Evolutionary conservation across 2,888 invertebrate genomes (phyloP).

Genomic region (Penaeus monodon): DNA sequence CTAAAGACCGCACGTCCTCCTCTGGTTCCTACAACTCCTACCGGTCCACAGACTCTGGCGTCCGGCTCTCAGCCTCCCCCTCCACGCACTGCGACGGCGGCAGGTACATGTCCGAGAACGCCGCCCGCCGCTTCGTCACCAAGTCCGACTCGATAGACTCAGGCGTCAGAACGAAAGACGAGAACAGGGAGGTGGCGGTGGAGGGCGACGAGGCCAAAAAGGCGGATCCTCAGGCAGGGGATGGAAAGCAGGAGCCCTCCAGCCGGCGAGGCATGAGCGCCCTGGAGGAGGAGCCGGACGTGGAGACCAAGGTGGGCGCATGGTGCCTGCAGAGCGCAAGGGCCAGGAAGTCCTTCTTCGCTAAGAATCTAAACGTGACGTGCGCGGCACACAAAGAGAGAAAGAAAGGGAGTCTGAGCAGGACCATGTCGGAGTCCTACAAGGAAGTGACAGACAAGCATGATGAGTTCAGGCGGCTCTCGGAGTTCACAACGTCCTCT

Average conservation of each 20-base stretch:
- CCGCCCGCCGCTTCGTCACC: constrained; percentile 58
- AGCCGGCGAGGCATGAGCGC: constrained; percentile 45
- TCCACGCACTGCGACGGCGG: constrained; percentile 63
- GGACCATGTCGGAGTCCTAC: constrained; percentile 64
- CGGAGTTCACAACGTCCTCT: constrained; percentile 53
- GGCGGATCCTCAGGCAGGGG: constrained; percentile 23
- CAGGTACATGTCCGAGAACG: constrained; percentile 56
- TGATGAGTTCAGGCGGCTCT: constrained; percentile 58
- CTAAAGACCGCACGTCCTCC: constrained; percentile 64
- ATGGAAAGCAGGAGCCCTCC: constrained; percentile 37
- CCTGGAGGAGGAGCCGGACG: constrained; percentile 64
- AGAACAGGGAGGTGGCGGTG: constrained; percentile 21
- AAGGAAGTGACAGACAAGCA: constrained; percentile 61
- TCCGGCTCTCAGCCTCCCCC: constrained; percentile 63
- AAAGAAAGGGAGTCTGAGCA: constrained; percentile 52
- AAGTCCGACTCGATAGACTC: constrained; percentile 65
- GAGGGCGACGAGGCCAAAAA: constrained; percentile 53
- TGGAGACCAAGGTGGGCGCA: constrained; percentile 63
- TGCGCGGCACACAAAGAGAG: constrained; percentile 41
- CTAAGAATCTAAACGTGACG: constrained; percentile 58
- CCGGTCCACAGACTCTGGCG: constrained; percentile 64
- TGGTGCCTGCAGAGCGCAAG: constrained; percentile 65
- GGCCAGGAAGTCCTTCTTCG: constrained; percentile 58
- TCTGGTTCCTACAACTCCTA: constrained; percentile 65
- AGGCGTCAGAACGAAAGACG: constrained; percentile 61